Percentiles rank a stretch among this genome's conserved stretches.
These are phyloP conservation scores for Cerceris ruficornis DNA, from an alignment of 2,888 invertebrate genomes.

Conservation along the genomic window DNA sequence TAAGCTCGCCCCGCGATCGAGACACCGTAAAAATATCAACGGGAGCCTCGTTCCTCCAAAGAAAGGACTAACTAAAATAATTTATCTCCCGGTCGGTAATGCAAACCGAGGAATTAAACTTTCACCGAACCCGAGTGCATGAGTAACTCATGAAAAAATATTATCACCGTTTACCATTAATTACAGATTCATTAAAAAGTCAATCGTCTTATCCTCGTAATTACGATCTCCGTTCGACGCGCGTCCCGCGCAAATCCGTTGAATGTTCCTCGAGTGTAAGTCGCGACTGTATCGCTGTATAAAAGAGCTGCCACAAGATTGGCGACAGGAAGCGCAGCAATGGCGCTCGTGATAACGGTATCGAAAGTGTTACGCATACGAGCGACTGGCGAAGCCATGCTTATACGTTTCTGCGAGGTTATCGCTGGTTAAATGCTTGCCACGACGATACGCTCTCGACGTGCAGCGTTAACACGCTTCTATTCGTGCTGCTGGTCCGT, in stretches of 20 bases:
- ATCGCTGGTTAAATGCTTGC: conserved; percentile 37
- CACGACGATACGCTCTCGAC: not conserved
- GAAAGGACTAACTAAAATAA: not conserved
- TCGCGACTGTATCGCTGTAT: conserved; percentile 14
- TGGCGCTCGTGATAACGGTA: conserved; percentile 65
- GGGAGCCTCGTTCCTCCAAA: not conserved
- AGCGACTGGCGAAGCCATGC: conserved; percentile 21
- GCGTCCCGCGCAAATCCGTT: conserved; percentile 24
- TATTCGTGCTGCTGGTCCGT: too few relatives aligned
- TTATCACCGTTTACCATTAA: conserved; percentile 22
- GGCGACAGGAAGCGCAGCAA: conserved; percentile 63
- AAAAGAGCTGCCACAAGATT: conserved; percentile 39
- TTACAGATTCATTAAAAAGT: conserved; percentile 13
- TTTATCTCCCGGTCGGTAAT: not conserved
- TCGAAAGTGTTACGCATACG: conserved; percentile 68
- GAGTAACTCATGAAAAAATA: conserved; percentile 13
- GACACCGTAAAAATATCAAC: not conserved
- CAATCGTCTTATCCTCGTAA: conserved; percentile 4
- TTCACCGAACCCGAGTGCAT: conserved; percentile 33
- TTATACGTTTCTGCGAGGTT: conserved; percentile 32
- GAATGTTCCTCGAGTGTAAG: conserved; percentile 25
- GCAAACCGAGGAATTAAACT: conserved; percentile 17
- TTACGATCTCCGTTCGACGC: conserved; percentile 15
- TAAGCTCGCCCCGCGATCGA: too few relatives aligned
- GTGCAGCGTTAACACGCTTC: not conserved